A percentile compares a stretch with the other conserved stretches of the same genome.
These are phyloP conservation scores for Whitmania pigra DNA, from an alignment of 1,140 invertebrate species.

Conservation along the genomic window DNA sequence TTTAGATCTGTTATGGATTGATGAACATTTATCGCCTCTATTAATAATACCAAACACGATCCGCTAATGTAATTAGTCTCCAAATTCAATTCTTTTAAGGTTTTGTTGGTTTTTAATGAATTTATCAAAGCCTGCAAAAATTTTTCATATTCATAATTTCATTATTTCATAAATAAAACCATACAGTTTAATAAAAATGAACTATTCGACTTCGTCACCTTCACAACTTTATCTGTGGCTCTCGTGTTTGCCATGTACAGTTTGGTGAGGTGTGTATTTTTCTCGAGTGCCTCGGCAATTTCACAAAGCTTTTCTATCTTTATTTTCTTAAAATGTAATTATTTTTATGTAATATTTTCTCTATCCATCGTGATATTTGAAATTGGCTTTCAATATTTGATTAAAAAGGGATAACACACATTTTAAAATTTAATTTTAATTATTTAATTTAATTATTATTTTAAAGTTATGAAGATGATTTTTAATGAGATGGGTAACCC, in stretches of 20 bases:
- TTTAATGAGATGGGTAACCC: conserved; percentile 28
- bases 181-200: not conserved
- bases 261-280: conserved; percentile 79
- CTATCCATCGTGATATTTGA: no score
- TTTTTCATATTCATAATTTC: not conserved
- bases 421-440: no score
- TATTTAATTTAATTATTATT: no score
- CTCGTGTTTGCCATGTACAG: conserved; percentile 85
- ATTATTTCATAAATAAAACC: no score
- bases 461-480: no score
- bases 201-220: conserved; percentile 35
- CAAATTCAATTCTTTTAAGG: conserved; percentile 76
- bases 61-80: conserved; percentile 88
- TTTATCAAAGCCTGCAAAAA: conserved; percentile 58
- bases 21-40: conserved; percentile 70
- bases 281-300: conserved; percentile 72
- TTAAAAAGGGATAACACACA: no score
- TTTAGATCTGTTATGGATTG: conserved; percentile 80
- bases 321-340: conserved; percentile 62
- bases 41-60: conserved; percentile 63
- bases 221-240: conserved; percentile 71
- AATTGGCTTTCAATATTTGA: no score
- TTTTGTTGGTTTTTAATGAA: conserved; percentile 70
- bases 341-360: not conserved
- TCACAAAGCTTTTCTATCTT: conserved; percentile 85